Conservation (phyloP, 2,113 vertebrate species). For the Anarhynchus alexandrinus region DNA sequence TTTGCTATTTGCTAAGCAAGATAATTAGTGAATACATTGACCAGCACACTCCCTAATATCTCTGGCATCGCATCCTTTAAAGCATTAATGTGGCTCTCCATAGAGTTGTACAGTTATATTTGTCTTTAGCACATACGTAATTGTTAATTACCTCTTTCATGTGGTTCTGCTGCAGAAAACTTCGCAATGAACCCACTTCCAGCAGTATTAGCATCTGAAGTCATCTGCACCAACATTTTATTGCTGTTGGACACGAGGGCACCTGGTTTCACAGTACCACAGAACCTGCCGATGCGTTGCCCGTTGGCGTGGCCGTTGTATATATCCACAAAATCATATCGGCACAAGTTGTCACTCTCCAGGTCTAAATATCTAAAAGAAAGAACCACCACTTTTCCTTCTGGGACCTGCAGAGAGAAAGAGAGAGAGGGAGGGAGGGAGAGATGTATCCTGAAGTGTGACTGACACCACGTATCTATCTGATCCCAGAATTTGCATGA, state of each 20-base stretch:
- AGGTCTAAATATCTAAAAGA: slow-evolving; percentile 92
- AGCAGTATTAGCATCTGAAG: slow-evolving; percentile 95
- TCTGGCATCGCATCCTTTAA: not conserved
- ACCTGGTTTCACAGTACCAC: slow-evolving; percentile 90
- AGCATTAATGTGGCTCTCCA: not conserved
- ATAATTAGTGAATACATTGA: not conserved
- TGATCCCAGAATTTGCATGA: not conserved
- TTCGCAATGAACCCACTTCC: slow-evolving; percentile 93
- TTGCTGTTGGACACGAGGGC: slow-evolving; percentile 91
- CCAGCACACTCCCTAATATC: not conserved
- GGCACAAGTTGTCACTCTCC: slow-evolving; percentile 91
- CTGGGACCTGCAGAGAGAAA: slow-evolving; percentile 83
- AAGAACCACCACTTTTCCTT: slow-evolving; percentile 93
- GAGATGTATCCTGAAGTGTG: too few species aligned
- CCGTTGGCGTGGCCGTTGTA: slow-evolving; percentile 84
- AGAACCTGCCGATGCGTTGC: slow-evolving; percentile 94
- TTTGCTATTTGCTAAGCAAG: not conserved
- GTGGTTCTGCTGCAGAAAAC: slow-evolving; percentile 88
- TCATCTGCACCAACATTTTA: slow-evolving; percentile 97
- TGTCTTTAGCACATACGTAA: not conserved
- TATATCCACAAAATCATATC: slow-evolving; percentile 95
- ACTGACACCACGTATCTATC: too few species aligned
- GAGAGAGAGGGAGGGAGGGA: not conserved
- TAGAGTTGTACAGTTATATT: not conserved
- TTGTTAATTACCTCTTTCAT: slow-evolving; percentile 85